Evolutionary conservation across 2,113 vertebrate species (phyloP), one percentile per base, ranked within the genome.

Genomic region (Laterallus jamaicensis): DNA sequence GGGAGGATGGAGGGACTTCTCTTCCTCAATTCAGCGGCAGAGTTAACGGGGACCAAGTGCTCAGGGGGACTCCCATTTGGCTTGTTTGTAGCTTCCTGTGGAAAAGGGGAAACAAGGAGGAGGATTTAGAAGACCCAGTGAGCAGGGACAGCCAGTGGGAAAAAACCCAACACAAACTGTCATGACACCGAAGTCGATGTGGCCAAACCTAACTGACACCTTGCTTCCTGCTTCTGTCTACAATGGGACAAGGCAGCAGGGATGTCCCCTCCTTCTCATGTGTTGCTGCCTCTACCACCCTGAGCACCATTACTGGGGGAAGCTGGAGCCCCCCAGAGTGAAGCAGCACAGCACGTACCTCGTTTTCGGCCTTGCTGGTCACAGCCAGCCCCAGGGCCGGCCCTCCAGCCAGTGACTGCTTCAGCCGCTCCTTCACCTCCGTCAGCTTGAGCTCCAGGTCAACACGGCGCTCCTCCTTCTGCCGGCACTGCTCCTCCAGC

Each of bases 401-500:
- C 22, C 99, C 99, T 42, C 99, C 99, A 0, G 99, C 98, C 96
- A 98, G 96, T 2, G 99, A 99, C 97, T 99, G 99, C 95, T 99
- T 99, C 40, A 99, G 96, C 93, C 98, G 98, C 89, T 99, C 99
- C 96, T 99, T 99, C 92, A 99, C 99, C 60, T 98, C 98, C 0
- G 98, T 98, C 31, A 99, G 98, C 94, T 95, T 97, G 40, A 99
- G 98, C 96, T 99, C 99, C 95, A 99, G 96, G 84, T 99, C 99
- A 0, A 99, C 99, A 1, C 99, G 97, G 15, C 97, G 97, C 5
- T 98, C 95, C 93, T 99, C 99, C 92, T 99, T 99, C 8, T 84
- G 97, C 67, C 98, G 98, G 82, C 99, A 99, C 40, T 98, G 97
- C 49, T 99, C 98, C 80, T 99, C 99, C 91, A 99, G 95, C 90